phyloP scores from a whole-genome alignment of 2,888 invertebrate genomes.

The Habrosyne pyritoides region DNA sequence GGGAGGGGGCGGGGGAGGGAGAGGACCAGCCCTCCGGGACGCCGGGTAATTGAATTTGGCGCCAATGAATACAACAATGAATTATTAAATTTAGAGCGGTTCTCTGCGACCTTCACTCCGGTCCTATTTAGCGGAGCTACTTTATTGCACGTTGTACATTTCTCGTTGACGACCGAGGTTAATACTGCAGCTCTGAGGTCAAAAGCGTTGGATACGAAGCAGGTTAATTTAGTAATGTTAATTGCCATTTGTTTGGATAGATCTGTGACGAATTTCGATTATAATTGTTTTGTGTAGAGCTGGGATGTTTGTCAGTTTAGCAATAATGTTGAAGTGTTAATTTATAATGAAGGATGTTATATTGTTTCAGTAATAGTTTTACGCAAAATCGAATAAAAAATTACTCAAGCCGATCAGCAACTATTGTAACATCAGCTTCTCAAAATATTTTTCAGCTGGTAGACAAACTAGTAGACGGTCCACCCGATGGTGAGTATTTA shows the following conservation, averaged over 20 bases:
- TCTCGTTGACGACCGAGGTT: neutral
- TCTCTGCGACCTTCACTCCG: slow-evolving; percentile 22
- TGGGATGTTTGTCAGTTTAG: slow-evolving; percentile 20
- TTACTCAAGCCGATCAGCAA: neutral
- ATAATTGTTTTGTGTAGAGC: slow-evolving; percentile 19
- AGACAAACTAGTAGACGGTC: neutral
- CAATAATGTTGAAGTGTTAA: slow-evolving; percentile 20
- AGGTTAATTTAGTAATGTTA: slow-evolving; percentile 8
- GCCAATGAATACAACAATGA: slow-evolving; percentile 80
- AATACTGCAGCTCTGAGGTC: neutral
- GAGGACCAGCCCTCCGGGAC: slow-evolving; percentile 39
- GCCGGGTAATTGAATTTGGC: slow-evolving; percentile 76
- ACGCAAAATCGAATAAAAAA: neutral
- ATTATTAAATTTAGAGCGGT: slow-evolving; percentile 76
- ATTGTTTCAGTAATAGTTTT: neutral
- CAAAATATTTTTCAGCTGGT: neutral
- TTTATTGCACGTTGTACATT: slow-evolving; percentile 13
- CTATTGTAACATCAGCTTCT: neutral
- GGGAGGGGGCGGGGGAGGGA: slow-evolving; percentile 18
- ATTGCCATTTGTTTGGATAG: slow-evolving; percentile 11
- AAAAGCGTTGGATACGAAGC: neutral
- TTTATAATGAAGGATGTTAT: slow-evolving; percentile 8
- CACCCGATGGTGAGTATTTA: no score
- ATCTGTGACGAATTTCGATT: slow-evolving; percentile 38
- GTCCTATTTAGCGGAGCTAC: neutral